Evolutionary conservation across 2,113 vertebrate species (phyloP).

Genomic region (Neogobius melanostomus): DNA sequence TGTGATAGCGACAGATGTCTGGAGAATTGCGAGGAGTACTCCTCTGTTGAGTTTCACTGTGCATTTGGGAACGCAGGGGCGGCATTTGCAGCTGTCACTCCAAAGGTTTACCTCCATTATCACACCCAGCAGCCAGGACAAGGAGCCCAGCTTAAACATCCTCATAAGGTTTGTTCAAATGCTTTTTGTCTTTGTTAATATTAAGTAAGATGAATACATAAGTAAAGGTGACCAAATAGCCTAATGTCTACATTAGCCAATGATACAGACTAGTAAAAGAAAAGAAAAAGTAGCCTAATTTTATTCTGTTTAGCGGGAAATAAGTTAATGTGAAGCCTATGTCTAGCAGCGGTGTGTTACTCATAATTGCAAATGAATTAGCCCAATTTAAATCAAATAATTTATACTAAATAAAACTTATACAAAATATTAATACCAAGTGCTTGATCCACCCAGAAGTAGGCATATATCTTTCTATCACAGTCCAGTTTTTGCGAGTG

Average conservation of each 20-base stretch:
- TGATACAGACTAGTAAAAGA: not conserved
- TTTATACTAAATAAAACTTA: not conserved
- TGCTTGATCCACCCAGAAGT: not conserved
- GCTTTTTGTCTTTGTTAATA: not conserved
- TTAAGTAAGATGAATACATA: not conserved
- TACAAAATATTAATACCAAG: constrained; percentile 29
- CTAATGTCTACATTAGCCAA: not conserved
- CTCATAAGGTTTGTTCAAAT: constrained; percentile 62
- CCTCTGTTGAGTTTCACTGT: constrained; percentile 56
- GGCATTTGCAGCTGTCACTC: constrained; percentile 75
- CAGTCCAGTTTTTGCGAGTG: not conserved
- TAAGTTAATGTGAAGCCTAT: no score
- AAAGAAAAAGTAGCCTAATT: no score
- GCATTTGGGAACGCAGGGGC: constrained; percentile 68
- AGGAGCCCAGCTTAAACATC: constrained; percentile 38
- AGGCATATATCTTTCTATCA: not conserved
- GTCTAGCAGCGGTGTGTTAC: not conserved
- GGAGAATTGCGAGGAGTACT: constrained; percentile 63
- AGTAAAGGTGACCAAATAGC: not conserved
- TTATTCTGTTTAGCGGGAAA: no score
- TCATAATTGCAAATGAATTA: not conserved
- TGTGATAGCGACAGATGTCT: constrained; percentile 78
- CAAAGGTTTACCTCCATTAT: constrained; percentile 57
- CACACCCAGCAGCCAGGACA: constrained; percentile 54
- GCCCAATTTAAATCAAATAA: not conserved